Evolutionary conservation across 2,113 vertebrate species (phyloP).

Genomic region (Callithrix jacchus): DNA sequence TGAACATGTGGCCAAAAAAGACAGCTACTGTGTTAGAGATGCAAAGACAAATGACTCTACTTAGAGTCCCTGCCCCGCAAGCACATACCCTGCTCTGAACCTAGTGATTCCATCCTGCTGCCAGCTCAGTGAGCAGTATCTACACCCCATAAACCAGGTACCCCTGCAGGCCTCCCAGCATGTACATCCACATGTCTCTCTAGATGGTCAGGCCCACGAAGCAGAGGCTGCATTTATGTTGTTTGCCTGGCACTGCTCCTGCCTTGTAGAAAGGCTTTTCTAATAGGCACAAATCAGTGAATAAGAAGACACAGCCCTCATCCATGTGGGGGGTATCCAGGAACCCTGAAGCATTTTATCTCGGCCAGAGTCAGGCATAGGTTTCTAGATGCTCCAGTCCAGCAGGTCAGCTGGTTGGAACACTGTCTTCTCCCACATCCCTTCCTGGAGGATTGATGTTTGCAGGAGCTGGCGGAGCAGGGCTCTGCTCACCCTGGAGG

Average conservation of each 20-base stretch:
- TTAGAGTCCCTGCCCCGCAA: neutral
- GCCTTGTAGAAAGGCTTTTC: neutral
- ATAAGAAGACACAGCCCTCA: neutral
- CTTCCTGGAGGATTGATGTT: neutral
- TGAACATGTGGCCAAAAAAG: neutral
- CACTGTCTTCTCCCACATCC: neutral
- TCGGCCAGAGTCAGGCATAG: neutral
- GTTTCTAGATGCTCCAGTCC: neutral
- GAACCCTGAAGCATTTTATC: neutral
- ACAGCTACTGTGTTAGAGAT: neutral
- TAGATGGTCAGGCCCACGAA: neutral
- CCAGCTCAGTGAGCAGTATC: neutral
- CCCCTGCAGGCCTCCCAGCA: neutral
- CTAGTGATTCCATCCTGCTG: too few relatives aligned
- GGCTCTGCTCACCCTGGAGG: neutral
- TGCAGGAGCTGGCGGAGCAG: neutral
- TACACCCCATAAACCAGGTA: neutral
- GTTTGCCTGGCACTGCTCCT: rapidly evolving
- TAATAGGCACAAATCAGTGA: too few relatives aligned
- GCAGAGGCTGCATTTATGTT: neutral
- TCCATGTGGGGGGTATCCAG: neutral
- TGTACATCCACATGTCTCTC: neutral
- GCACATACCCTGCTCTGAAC: neutral
- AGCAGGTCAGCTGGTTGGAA: neutral
- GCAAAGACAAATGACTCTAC: neutral